Base-by-base conservation (phyloP, 2,113 vertebrate species). In the Morone saxatilis region DNA sequence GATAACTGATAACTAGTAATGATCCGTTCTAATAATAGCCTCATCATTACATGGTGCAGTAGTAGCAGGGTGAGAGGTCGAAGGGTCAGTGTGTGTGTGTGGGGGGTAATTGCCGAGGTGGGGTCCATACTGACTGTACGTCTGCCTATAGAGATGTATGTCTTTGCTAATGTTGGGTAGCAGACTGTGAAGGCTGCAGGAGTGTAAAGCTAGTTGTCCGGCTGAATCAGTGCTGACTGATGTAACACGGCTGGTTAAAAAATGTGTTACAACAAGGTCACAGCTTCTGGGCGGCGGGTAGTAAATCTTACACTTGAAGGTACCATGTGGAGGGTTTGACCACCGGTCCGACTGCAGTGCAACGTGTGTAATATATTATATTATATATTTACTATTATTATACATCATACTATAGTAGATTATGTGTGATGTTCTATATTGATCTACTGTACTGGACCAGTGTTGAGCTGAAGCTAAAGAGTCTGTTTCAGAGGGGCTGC, bases 21-120 rank as follows among this genome's bases (percentile, higher is more conserved):
- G 86, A 89, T 70, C 68, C 7, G 25, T 67, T 85, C 79, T 86
- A 90, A 88, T 80, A 86, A 89, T 80, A 89, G 86, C 13, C 7
- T 67, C 77, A 86, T 86, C 71, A 89, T 87, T 85, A 73, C 56
- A 73, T 10, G 9, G 41, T 41, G 66, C 71, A 78, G 84, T 51
- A 69, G 80, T 82, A 76, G 57, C 62, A n/a, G 36, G 83, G 83
- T 81, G 71, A 89, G 73, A 66, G 70, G 85, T 84, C 53, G 48
- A 50, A n/a, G 31, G 76, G 66, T 61, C 54, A 68, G 59, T 69
- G 48, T 75, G 51, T 76, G 65, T 74, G 61, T 62, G 50, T 0
- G 59, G 57, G 68, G 60, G 54, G 16, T 57, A 40, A 59, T n/a
- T 60, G 57, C 13, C n/a, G 0, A 66, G 5, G 66, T 4, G 4